Evolutionary conservation across 2,888 invertebrate species (phyloP).

Genomic region (Emesis furor): DNA sequence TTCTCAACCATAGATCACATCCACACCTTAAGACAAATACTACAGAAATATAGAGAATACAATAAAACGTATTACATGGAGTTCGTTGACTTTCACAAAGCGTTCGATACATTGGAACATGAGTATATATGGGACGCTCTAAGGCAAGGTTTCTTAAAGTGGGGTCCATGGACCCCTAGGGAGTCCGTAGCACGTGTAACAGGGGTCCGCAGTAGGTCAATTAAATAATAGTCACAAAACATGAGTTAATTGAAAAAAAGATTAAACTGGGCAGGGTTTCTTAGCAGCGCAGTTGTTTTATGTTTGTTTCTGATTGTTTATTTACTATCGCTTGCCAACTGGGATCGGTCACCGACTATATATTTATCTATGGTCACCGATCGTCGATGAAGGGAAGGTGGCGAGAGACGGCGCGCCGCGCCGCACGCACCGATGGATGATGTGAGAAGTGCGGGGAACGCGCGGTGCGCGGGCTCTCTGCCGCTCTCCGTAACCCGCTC

Average conservation of each 20-base stretch:
- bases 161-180: constrained; percentile 10
- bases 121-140: constrained; percentile 15
- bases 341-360: not conserved
- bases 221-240: not conserved
- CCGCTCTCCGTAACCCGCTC: no score
- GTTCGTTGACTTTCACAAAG: constrained; percentile 45
- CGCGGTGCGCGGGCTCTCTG: no score
- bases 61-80: constrained; percentile 32
- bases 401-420: no score
- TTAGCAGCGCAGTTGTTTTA: constrained; percentile 10
- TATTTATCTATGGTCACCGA: no score
- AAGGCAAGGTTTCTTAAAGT: constrained; percentile 18
- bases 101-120: constrained; percentile 33
- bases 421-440: no score
- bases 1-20: not conserved
- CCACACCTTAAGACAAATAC: not conserved
- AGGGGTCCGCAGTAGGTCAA: not conserved
- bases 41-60: constrained; percentile 10
- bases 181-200: not conserved
- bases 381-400: no score
- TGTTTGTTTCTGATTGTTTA: constrained; percentile 2
- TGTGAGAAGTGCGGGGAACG: no score
- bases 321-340: not conserved
- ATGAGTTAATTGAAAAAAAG: not conserved
- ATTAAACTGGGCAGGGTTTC: constrained; percentile 7